These are phyloP conservation scores for Equus przewalskii DNA, from an alignment of 2,113 vertebrate species.

Conservation along the genomic window DNA sequence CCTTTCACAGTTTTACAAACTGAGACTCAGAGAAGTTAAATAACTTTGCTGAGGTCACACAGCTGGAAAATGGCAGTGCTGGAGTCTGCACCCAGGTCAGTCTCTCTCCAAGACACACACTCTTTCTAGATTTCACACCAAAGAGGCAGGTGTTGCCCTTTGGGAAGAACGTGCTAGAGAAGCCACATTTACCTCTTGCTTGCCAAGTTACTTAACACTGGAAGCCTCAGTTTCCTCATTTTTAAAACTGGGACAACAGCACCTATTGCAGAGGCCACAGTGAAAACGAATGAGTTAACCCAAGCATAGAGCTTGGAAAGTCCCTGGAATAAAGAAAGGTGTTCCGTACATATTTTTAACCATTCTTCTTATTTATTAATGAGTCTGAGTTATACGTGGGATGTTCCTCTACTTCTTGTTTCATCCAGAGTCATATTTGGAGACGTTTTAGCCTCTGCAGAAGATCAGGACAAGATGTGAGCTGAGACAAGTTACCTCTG, in stretches of 20 bases:
- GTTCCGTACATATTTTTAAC: background rate
- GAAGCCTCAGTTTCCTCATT: background rate
- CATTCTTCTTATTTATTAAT: background rate
- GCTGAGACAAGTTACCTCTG: background rate
- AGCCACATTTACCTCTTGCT: background rate
- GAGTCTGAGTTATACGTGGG: background rate
- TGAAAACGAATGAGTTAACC: background rate
- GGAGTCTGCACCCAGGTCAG: background rate
- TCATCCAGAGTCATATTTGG: background rate
- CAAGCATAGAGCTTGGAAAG: background rate
- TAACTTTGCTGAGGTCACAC: background rate
- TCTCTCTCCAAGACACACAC: rapidly evolving
- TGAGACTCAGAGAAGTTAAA: background rate
- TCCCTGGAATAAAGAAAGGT: background rate
- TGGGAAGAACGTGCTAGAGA: background rate
- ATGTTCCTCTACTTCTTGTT: background rate
- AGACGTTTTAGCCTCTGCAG: background rate
- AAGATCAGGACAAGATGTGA: background rate
- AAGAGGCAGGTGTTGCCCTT: background rate
- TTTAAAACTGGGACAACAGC: background rate
- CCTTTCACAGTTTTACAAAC: background rate
- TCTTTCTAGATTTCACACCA: background rate
- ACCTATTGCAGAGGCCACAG: background rate
- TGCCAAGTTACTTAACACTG: background rate
- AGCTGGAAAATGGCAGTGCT: background rate